Evolutionary conservation across 1,140 invertebrate species (phyloP), one percentile per base, ranked within the genome.

Genomic region (Thalassaphorura encarpata): DNA sequence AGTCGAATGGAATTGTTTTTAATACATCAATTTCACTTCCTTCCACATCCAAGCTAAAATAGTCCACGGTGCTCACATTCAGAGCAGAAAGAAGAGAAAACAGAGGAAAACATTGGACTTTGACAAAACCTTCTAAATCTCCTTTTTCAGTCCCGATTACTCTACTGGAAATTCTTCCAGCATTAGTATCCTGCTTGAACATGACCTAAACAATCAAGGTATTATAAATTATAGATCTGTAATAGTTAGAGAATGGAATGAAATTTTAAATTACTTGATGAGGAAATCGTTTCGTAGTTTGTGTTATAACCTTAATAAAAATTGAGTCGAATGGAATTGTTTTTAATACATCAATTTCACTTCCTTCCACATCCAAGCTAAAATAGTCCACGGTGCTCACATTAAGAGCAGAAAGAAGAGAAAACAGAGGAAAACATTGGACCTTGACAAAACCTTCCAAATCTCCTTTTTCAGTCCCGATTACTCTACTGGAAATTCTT

Each of bases 51-150:
- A 76, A 67, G 62, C 73, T 75, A 28, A 64, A 56, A 29, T 61
- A 64, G 36, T 62, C 61, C 16, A 64, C 52, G 3, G 27, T 52
- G 2, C 47, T 42, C 3, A 58, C 47, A 42, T 70, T 72, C 8
- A 74, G 62, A 8, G 77, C 76, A 16, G 71, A 59, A 19, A 78
- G 64, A 41, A 76, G 70, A 8, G 75, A 70, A 39, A 69, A 71
- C 0, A 79, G 63, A 8, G 77, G 77, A 53, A 78, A 73, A 62
- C 77, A 79, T 56, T 79, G 76, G 11, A 77, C 73, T 21, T 67
- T 53, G 2, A 71, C 61, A 42, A 64, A 61, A 26, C 58, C 66
- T 19, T 47, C 56, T 42, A 58, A 24, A 54, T n/a, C 36, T 16
- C 24, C 18, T 26, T 47, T 27, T 19, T 29, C 40, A 43, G 33